A percentile compares a stretch with the other conserved stretches of the same genome.
Conservation (phyloP, 2,888 invertebrate genomes). For the Lamellibrachia satsuma region DNA sequence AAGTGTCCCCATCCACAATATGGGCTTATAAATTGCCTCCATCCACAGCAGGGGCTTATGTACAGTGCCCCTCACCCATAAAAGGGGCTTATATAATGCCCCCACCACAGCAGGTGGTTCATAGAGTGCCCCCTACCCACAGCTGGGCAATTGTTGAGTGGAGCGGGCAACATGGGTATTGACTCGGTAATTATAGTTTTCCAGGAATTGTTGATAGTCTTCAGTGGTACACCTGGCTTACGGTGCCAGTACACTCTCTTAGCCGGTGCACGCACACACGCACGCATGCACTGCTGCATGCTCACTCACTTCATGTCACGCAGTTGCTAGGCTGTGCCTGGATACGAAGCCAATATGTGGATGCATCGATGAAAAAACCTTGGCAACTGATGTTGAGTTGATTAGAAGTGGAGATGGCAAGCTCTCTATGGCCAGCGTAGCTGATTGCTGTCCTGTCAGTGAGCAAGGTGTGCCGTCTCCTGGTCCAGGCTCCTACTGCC, state of each 20-base stretch:
- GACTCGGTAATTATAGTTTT: no score
- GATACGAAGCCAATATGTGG: conserved; percentile 13
- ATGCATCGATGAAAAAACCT: neutral
- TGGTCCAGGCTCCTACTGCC: neutral
- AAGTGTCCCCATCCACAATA: no score
- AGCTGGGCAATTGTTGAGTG: no score
- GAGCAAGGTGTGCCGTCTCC: neutral
- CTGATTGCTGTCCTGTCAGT: neutral
- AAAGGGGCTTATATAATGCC: no score
- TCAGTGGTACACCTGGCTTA: neutral
- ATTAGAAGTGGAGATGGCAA: neutral
- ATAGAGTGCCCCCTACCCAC: no score
- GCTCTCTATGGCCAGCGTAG: neutral
- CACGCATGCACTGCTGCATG: neutral
- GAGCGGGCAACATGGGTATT: no score
- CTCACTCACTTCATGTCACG: neutral
- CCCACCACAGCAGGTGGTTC: no score
- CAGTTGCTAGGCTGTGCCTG: conserved; percentile 13
- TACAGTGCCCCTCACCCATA: no score
- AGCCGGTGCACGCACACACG: neutral
- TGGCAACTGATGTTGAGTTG: neutral
- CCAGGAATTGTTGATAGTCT: no score
- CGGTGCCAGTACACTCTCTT: neutral
- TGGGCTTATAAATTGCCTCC: no score
- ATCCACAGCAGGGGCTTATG: no score